Evolutionary conservation across 2,888 invertebrate species (phyloP).

Genomic region (Ferrisia virgata): DNA sequence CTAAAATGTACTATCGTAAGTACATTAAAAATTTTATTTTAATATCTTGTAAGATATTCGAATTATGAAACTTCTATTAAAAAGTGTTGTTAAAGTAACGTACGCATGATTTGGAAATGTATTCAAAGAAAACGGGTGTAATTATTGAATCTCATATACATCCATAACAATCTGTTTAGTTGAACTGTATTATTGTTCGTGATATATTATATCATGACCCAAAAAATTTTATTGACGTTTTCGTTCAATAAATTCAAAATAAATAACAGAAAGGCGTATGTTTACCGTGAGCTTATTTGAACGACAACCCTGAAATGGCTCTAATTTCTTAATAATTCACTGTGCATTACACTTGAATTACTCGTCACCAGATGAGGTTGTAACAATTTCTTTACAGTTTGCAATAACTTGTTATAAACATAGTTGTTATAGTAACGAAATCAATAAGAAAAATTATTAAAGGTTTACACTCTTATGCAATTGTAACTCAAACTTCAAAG

Average conservation of each 20-base stretch:
- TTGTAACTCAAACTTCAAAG: not conserved
- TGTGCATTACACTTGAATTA: not conserved
- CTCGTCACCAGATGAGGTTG: not conserved
- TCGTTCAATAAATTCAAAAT: not conserved
- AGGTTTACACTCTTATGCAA: not conserved
- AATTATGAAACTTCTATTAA: not conserved
- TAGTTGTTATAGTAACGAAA: constrained; percentile 45
- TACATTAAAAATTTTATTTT: not conserved
- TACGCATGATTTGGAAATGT: not conserved
- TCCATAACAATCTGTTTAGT: not conserved
- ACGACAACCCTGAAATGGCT: not conserved
- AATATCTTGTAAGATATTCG: not conserved
- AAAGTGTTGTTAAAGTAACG: not conserved
- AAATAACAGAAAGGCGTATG: not conserved
- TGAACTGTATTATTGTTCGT: too few relatives aligned
- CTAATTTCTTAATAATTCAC: constrained; percentile 15
- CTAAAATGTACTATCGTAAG: not conserved
- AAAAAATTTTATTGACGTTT: not conserved
- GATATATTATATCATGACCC: too few relatives aligned
- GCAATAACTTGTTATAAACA: constrained; percentile 1
- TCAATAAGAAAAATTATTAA: constrained; percentile 39
- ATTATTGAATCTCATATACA: not conserved
- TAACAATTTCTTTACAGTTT: not conserved
- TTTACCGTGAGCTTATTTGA: not conserved
- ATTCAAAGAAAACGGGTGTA: not conserved